A percentile compares a stretch with the other conserved stretches of the same genome.
These are phyloP conservation scores for Cryptops parisi DNA, from an alignment of 2,888 invertebrate genomes.

Conservation along the genomic window DNA sequence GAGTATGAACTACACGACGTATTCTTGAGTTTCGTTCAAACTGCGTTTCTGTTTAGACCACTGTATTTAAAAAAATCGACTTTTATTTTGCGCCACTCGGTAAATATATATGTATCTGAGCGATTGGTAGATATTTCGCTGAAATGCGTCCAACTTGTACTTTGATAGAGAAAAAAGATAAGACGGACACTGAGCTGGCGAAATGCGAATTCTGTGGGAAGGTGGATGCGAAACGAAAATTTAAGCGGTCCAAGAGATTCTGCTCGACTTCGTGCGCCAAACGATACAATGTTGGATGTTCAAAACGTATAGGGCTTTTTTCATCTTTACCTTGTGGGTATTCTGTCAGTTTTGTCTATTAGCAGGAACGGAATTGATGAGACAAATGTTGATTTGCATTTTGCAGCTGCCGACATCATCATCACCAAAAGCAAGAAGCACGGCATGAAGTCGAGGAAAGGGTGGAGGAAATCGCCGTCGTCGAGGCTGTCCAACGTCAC, in stretches of 20 bases:
- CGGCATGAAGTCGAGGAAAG: conserved; percentile 20
- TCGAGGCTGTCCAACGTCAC: conserved; percentile 3
- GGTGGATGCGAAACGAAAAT: conserved; percentile 45
- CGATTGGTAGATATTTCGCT: no score
- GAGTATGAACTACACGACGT: no score
- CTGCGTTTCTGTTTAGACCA: no score
- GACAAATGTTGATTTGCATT: no score
- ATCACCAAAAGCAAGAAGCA: conserved; percentile 10
- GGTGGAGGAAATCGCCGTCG: conserved; percentile 19
- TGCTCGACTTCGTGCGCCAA: conserved; percentile 59
- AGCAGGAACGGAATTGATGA: neutral
- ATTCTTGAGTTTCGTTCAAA: no score
- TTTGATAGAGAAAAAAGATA: conserved; percentile 9
- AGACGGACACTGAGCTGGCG: conserved; percentile 8
- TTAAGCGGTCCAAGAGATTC: conserved; percentile 59
- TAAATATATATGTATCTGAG: no score
- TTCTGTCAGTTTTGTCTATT: no score
- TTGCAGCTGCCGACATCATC: neutral
- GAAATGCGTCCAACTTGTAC: no score
- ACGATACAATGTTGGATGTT: conserved; percentile 36
- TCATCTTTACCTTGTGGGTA: conserved; percentile 19
- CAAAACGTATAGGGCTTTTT: conserved; percentile 28
- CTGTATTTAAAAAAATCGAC: no score
- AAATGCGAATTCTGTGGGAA: conserved; percentile 64
- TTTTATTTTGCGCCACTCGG: no score